These are phyloP conservation scores for Neolamprologus brichardi DNA, from an alignment of 2,113 vertebrate species.

Conservation along the genomic window DNA sequence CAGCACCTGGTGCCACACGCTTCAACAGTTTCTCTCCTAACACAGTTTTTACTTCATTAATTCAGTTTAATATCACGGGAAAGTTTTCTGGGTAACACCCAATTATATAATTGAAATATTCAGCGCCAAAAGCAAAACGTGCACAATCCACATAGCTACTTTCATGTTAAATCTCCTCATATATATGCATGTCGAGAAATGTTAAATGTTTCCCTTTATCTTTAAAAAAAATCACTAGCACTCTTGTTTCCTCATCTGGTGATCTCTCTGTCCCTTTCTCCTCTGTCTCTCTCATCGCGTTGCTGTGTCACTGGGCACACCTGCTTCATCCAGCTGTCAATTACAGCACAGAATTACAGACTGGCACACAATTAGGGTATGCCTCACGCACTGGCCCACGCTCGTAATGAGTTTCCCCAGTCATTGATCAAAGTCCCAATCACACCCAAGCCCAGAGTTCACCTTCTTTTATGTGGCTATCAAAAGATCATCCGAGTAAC, in stretches of 20 bases:
- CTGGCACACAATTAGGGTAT: constrained; percentile 65
- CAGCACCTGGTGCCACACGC: neutral
- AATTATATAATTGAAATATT: neutral
- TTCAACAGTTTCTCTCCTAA: neutral
- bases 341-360: constrained; percentile 64
- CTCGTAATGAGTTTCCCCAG: constrained; percentile 72
- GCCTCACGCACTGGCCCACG: constrained; percentile 52
- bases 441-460: constrained; percentile 51
- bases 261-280: constrained; percentile 36
- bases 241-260: neutral
- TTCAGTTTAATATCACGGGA: neutral
- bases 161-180: neutral
- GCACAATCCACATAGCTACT: neutral
- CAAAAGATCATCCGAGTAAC: neutral
- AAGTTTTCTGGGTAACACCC: neutral
- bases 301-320: constrained; percentile 60
- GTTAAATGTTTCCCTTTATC: neutral
- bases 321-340: constrained; percentile 74
- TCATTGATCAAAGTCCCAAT: constrained; percentile 78
- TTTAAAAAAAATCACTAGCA: neutral
- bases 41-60: neutral
- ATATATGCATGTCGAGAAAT: neutral
- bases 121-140: neutral
- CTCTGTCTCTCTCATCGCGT: constrained; percentile 19
- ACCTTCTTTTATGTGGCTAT: neutral